Base-by-base conservation (phyloP, 2,888 invertebrate species). In the Petrophora chlorosata region DNA sequence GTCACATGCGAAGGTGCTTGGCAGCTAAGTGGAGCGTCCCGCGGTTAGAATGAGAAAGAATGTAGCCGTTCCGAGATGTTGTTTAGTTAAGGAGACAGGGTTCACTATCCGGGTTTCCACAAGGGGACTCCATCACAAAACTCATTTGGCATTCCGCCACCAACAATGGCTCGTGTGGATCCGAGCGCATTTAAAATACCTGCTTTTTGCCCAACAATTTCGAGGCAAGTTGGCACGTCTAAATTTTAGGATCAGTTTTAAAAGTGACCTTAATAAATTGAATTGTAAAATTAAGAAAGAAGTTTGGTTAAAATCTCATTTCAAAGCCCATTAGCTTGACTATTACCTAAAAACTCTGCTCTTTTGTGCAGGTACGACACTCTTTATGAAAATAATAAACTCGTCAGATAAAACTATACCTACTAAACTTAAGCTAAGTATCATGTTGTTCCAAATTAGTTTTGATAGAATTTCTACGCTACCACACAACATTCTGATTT, bases 71-170 rank as follows among this genome's bases (percentile, higher is more conserved):
- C 66, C 60, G 68, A 67, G 70, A 65, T 67, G 73, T 75, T 75
- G 69, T 74, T 75, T 69, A 68, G 74, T 64, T 63, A 69, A 68
- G 67, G 72, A 73, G 75, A 70, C 72, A 69, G 71, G 59, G 77
- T 69, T 79, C 73, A 79, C 79, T 83, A 82, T 84, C 77, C 77
- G 74, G 76, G 75, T 75, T 74, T 40, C 34, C 76, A 76, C 70
- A 72, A 75, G 76, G 75, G 76, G 81, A 77, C 82, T 83, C 73
- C 82, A 84, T 87, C 82, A 82, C 82, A 82, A 85, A 87, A 85
- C 83, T 88, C 87, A 87, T 88, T 89, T 89, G 88, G 89, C 88
- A 88, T 86, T 79, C 86, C 80, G 86, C 89, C 89, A 88, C 81
- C 49, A 75, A 82, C 82, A 81, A 79, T 77, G 79, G 77, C 72